Conservation (phyloP, 2,888 invertebrate genomes). For the Dynastes hyllus region DNA sequence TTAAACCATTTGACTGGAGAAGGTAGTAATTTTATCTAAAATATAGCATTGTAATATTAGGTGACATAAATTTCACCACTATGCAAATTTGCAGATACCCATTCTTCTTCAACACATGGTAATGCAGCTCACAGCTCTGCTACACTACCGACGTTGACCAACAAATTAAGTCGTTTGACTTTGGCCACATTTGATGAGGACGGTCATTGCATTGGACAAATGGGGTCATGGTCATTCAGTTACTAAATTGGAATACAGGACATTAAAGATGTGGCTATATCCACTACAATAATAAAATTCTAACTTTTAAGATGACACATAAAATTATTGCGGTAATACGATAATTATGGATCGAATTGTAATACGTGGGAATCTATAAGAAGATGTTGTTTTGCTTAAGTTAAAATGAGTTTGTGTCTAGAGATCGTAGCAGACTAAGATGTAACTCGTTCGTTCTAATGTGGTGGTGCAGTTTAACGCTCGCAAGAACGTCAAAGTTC, state of each 20-base stretch:
- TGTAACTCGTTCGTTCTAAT: no score
- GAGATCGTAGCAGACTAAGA: no score
- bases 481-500: no score
- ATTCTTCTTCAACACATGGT: constrained; percentile 69
- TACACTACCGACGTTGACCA: constrained; percentile 81
- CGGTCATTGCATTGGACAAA: constrained; percentile 89
- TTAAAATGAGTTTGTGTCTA: no score
- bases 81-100: constrained; percentile 68
- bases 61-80: background rate
- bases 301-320: no score
- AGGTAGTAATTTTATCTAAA: constrained; percentile 60
- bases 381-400: no score
- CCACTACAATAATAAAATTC: background rate
- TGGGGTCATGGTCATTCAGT: constrained; percentile 87
- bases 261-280: constrained; percentile 23
- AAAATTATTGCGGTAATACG: no score
- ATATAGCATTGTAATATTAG: no score
- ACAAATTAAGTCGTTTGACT: constrained; percentile 89
- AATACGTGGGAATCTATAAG: no score
- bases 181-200: constrained; percentile 93
- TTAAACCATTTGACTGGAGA: constrained; percentile 64
- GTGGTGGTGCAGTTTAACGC: no score
- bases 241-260: constrained; percentile 67
- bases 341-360: no score
- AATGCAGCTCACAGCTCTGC: constrained; percentile 69